Evolutionary conservation across 1,140 invertebrate species (phyloP).

Genomic region (Diorhabda sublineata): DNA sequence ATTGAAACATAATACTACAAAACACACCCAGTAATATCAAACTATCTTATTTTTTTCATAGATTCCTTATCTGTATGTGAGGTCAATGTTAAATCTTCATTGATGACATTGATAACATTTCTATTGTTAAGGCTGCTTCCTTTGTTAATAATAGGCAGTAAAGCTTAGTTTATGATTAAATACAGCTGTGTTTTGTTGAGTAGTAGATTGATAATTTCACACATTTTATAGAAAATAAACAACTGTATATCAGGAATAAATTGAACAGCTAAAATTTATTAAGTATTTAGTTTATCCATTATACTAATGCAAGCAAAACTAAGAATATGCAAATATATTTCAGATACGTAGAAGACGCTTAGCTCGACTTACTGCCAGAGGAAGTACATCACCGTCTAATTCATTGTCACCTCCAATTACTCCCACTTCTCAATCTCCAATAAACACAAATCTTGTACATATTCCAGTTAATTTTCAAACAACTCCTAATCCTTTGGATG

Average conservation of each 20-base stretch:
- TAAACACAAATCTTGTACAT: constrained; percentile 35
- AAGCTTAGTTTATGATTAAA: neutral
- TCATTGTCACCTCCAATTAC: constrained; percentile 42
- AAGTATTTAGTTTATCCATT: too few relatives aligned
- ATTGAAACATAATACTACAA: too few relatives aligned
- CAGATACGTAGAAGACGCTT: constrained; percentile 67
- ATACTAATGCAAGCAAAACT: too few relatives aligned
- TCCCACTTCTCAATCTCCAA: constrained; percentile 41
- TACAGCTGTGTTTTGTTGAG: neutral
- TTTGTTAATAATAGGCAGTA: too few relatives aligned
- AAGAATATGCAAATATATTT: constrained; percentile 20
- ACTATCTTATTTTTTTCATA: too few relatives aligned
- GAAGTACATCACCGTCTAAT: constrained; percentile 44
- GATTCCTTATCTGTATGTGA: too few relatives aligned
- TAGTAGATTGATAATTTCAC: constrained; percentile 1
- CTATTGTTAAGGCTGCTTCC: too few relatives aligned
- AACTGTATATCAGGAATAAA: neutral
- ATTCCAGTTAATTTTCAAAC: constrained; percentile 39
- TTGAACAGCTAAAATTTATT: too few relatives aligned
- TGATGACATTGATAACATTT: too few relatives aligned
- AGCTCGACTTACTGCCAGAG: constrained; percentile 57
- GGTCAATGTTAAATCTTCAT: too few relatives aligned
- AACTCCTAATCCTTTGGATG: constrained; percentile 24
- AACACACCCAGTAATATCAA: too few relatives aligned
- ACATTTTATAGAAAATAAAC: constrained; percentile 18